Evolutionary conservation across 2,888 invertebrate genomes (phyloP), one percentile per base, ranked within the genome.

Genomic region (Spatulosminthurus flaviceps): DNA sequence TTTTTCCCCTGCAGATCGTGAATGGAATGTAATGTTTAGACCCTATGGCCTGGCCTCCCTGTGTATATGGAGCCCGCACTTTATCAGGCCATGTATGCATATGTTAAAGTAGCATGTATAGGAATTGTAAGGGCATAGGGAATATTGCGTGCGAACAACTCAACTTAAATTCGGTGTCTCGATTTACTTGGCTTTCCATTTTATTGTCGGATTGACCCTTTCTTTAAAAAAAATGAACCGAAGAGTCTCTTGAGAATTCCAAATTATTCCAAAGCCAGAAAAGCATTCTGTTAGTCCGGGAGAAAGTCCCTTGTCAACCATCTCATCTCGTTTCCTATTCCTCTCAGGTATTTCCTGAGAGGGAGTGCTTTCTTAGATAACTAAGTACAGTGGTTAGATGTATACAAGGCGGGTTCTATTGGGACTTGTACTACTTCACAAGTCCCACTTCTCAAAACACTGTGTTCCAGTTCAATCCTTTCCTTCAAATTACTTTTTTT

Each of bases 171-270:
- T 81, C 81, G 79, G 78, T 81, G 80, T 81, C 78, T 80, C 78
- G 80, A 79, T 51, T 51, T 51, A 51, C 51, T 51, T 51, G 51
- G 51, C n/a, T 51, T 51, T 80, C 70, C 78, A 79, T 66, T 77
- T 79, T 79, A 75, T 78, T 77, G 77, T 73, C 66, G 78, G 79
- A 79, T 79, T 81, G 81, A 81, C 81, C 81, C 79, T 81, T 79
- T 78, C 71, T 77, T 72, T 79, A 78, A 71, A 80, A 78, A 81
- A 80, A 78, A 66, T 74, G 72, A 81, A 80, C 43, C 64, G 78
- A 76, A 72, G 78, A 74, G 51, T 24, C 77, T 75, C 76, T 67
- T n/a, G 81, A 78, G 80, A 80, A 80, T 81, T 80, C 71, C 69
- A 81, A 81, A 80, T 81, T 79, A 81, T 81, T 78, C 79, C 71